Evolutionary conservation across 2,113 vertebrate genomes (phyloP).

Genomic region (Leucosticte australis): DNA sequence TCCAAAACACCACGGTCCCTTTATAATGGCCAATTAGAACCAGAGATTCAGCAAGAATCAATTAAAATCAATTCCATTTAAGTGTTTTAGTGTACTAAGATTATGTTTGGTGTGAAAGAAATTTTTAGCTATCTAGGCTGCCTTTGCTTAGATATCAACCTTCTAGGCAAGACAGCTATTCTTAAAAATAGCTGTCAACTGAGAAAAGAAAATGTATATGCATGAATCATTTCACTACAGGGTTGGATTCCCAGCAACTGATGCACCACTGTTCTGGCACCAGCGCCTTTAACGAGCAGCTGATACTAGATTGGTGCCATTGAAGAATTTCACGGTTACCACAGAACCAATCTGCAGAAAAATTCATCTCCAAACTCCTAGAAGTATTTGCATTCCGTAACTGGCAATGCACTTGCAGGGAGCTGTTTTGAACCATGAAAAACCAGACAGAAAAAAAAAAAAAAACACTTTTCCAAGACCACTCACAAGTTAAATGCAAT

Average conservation of each 20-base stretch:
- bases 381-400: slow-evolving; percentile 11
- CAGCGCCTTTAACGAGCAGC: slow-evolving; percentile 56
- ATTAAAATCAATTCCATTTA: not conserved
- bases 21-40: not conserved
- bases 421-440: not conserved
- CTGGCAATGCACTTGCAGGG: not conserved
- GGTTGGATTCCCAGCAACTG: slow-evolving; percentile 54
- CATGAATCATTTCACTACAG: slow-evolving; percentile 60
- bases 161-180: slow-evolving; percentile 65
- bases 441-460: not conserved
- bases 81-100: slow-evolving; percentile 22
- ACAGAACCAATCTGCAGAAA: slow-evolving; percentile 49
- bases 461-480: not conserved
- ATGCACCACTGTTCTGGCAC: slow-evolving; percentile 67
- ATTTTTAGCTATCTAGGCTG: slow-evolving; percentile 64
- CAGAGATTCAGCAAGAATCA: not conserved
- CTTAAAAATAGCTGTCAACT: slow-evolving; percentile 72
- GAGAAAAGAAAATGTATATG: slow-evolving; percentile 62
- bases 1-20: not conserved
- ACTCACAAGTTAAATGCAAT: not conserved
- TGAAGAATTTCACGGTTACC: slow-evolving; percentile 59
- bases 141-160: slow-evolving; percentile 53
- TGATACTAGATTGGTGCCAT: slow-evolving; percentile 64
- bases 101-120: slow-evolving; percentile 43
- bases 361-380: slow-evolving; percentile 28